phyloP scores from a whole-genome alignment of 2,888 invertebrate genomes.

The Lithophane ornitopus region DNA sequence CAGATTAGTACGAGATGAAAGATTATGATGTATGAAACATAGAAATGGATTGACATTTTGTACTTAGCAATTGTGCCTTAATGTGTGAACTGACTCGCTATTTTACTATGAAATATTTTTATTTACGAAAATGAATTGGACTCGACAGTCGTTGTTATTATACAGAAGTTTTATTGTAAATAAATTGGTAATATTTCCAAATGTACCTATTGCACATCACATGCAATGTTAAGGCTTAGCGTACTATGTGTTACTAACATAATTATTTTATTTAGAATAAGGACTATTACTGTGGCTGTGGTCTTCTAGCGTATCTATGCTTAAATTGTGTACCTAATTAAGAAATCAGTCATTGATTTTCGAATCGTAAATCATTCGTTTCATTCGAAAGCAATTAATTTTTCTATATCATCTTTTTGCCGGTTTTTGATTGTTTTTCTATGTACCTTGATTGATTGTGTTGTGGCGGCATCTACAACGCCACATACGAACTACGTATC shows the following conservation, averaged over 20 bases:
- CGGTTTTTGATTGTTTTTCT: background rate
- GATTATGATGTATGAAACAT: slow-evolving; percentile 10
- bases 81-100: slow-evolving; percentile 75
- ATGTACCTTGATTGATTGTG: too few species aligned
- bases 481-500: too few species aligned
- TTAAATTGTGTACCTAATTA: slow-evolving; percentile 69
- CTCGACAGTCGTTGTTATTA: slow-evolving; percentile 59
- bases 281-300: slow-evolving; percentile 85
- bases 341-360: slow-evolving; percentile 79
- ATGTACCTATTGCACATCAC: slow-evolving; percentile 52
- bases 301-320: slow-evolving; percentile 73
- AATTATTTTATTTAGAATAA: slow-evolving; percentile 72
- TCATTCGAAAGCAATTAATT: background rate
- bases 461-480: too few species aligned
- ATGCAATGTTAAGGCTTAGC: slow-evolving; percentile 43
- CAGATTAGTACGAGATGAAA: slow-evolving; percentile 63
- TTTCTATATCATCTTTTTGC: background rate
- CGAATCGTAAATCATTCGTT: slow-evolving; percentile 30
- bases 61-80: slow-evolving; percentile 81
- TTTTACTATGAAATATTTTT: slow-evolving; percentile 54
- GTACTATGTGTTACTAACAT: slow-evolving; percentile 52
- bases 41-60: slow-evolving; percentile 69
- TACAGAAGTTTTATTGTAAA: slow-evolving; percentile 59
- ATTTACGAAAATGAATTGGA: slow-evolving; percentile 48
- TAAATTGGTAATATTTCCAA: slow-evolving; percentile 61